Percentiles rank a stretch among this genome's conserved stretches.
phyloP scores from a whole-genome alignment of 1,140 invertebrate genomes.

The Macrocentrus cingulum region DNA sequence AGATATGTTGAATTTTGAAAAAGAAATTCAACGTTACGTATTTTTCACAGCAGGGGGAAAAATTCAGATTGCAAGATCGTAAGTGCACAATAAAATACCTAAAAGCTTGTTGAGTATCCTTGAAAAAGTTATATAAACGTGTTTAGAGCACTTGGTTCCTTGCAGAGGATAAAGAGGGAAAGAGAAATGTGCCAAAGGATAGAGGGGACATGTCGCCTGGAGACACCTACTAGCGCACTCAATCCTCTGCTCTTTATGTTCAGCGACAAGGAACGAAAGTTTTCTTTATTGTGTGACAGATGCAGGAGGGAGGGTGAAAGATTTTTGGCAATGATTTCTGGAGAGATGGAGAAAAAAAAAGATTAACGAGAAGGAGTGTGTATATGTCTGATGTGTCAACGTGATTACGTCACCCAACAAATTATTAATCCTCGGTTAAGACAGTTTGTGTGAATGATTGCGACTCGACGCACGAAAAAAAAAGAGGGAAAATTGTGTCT shows the following conservation, averaged over 20 bases:
- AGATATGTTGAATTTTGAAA: too few relatives aligned
- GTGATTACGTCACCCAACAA: constrained; percentile 32
- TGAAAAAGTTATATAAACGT: too few relatives aligned
- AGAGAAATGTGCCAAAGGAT: constrained; percentile 7
- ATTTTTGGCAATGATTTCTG: neutral
- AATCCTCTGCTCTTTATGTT: neutral
- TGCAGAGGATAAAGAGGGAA: constrained; percentile 4
- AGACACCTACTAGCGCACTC: constrained; percentile 7
- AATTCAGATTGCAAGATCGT: too few relatives aligned
- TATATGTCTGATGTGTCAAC: constrained; percentile 30
- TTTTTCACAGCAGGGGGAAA: too few relatives aligned
- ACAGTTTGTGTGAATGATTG: constrained; percentile 34
- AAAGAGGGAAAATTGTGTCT: constrained; percentile 36
- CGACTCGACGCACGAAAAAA: constrained; percentile 41
- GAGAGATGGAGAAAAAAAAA: neutral
- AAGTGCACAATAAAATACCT: too few relatives aligned
- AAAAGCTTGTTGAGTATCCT: too few relatives aligned
- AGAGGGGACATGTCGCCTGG: constrained; percentile 2
- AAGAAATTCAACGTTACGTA: too few relatives aligned
- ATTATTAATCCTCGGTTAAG: constrained; percentile 46
- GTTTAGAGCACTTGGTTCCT: neutral
- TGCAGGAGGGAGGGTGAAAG: neutral
- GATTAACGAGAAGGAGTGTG: neutral
- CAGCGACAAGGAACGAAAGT: too few relatives aligned
- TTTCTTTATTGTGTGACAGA: neutral